Conservation (phyloP, 2,113 vertebrate genomes). For the Callocephalon fimbriatum region DNA sequence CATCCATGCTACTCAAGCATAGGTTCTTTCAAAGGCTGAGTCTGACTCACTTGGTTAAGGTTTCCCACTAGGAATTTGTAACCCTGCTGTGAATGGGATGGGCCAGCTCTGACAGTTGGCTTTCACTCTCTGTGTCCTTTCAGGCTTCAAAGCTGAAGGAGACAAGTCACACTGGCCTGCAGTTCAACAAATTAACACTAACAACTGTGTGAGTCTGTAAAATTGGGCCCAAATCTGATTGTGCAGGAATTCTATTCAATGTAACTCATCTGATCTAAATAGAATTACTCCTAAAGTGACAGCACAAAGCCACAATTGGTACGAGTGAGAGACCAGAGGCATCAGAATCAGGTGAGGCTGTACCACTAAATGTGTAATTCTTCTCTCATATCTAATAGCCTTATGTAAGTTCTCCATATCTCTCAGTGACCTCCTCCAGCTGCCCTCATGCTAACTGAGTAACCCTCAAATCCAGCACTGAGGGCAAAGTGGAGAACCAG, state of each 20-base stretch:
- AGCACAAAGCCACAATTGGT: not conserved
- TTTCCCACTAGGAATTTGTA: not conserved
- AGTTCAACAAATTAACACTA: not conserved
- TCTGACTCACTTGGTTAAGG: not conserved
- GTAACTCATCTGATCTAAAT: not conserved
- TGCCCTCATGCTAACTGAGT: not conserved
- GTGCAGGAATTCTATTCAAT: not conserved
- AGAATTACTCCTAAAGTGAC: not conserved
- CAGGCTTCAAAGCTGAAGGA: not conserved
- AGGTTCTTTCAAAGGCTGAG: not conserved
- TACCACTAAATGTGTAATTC: not conserved
- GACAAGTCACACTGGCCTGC: not conserved
- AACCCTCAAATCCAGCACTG: not conserved
- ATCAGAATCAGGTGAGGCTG: not conserved
- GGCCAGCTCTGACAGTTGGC: not conserved
- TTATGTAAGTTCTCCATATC: not conserved
- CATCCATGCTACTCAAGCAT: not conserved
- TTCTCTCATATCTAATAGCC: not conserved
- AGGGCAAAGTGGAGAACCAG: not conserved
- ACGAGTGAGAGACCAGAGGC: not conserved
- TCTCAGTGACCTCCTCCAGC: not conserved
- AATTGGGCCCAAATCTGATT: not conserved
- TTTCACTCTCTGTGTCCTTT: not conserved
- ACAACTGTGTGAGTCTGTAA: not conserved
- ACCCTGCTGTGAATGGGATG: not conserved